These are phyloP conservation scores for Aplochiton taeniatus DNA, from an alignment of 2,797 vertebrate species.

Conservation along the genomic window DNA sequence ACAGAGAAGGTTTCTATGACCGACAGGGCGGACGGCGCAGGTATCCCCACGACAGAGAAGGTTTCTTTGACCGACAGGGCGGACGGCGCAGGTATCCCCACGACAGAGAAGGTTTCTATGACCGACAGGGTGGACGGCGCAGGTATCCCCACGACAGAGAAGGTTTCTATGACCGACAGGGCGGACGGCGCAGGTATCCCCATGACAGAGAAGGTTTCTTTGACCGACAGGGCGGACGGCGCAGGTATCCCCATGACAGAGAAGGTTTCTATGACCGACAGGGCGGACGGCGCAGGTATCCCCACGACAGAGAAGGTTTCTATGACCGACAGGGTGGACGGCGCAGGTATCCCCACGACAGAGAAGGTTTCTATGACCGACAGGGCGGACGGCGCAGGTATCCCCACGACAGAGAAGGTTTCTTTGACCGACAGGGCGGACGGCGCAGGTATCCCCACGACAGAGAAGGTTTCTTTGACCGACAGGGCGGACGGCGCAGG, in stretches of 20 bases:
- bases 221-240: conserved; percentile 19
- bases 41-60: conserved; percentile 44
- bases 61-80: conserved; percentile 13
- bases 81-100: conserved; percentile 41
- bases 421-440: conserved; percentile 12
- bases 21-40: conserved; percentile 18
- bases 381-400: conserved; percentile 30
- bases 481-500: conserved; percentile 23
- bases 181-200: conserved; percentile 40
- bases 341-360: conserved; percentile 43
- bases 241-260: conserved; percentile 45
- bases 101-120: no score
- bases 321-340: conserved; percentile 13
- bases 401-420: no score
- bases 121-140: conserved; percentile 15
- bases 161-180: conserved; percentile 15
- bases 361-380: conserved; percentile 19
- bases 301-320: no score
- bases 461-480: conserved; percentile 24
- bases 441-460: conserved; percentile 42
- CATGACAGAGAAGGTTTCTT: no score
- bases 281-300: conserved; percentile 35
- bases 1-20: no score
- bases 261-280: conserved; percentile 18
- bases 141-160: conserved; percentile 45